Conservation (phyloP, 2,888 invertebrate genomes). For the Pterostichus niger region DNA sequence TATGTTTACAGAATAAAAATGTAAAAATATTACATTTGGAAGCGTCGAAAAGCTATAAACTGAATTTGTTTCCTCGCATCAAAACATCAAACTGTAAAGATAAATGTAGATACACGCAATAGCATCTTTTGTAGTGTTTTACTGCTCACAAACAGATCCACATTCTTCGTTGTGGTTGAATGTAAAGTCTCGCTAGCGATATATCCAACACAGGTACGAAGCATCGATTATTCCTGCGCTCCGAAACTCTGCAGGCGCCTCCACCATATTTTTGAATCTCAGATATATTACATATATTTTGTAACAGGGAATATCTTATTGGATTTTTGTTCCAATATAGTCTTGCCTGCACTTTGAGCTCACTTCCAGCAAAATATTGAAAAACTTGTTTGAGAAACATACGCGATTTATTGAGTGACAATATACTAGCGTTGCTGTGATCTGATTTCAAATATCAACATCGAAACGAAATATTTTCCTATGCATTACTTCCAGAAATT, state of each 20-base stretch:
- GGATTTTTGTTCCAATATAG: conserved; percentile 35
- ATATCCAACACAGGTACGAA: background rate
- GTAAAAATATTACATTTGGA: background rate
- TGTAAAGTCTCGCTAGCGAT: no score
- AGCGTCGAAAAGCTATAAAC: conserved; percentile 12
- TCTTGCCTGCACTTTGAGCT: background rate
- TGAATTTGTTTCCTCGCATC: background rate
- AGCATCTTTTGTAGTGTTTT: no score
- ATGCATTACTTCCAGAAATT: no score
- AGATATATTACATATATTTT: background rate
- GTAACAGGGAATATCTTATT: conserved; percentile 25
- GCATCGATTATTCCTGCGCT: background rate
- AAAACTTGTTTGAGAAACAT: conserved; percentile 9
- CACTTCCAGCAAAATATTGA: conserved; percentile 7
- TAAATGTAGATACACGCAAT: no score
- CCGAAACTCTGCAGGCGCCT: no score
- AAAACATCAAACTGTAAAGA: no score
- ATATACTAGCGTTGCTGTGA: background rate
- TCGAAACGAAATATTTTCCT: no score
- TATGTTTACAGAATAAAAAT: conserved; percentile 3
- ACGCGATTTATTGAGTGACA: conserved; percentile 11
- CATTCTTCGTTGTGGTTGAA: no score
- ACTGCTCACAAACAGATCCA: no score
- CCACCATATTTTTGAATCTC: conserved; percentile 2
- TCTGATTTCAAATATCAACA: no score